These are phyloP conservation scores for Nyctereutes procyonoides DNA, from an alignment of 2,113 vertebrate species.

Conservation along the genomic window DNA sequence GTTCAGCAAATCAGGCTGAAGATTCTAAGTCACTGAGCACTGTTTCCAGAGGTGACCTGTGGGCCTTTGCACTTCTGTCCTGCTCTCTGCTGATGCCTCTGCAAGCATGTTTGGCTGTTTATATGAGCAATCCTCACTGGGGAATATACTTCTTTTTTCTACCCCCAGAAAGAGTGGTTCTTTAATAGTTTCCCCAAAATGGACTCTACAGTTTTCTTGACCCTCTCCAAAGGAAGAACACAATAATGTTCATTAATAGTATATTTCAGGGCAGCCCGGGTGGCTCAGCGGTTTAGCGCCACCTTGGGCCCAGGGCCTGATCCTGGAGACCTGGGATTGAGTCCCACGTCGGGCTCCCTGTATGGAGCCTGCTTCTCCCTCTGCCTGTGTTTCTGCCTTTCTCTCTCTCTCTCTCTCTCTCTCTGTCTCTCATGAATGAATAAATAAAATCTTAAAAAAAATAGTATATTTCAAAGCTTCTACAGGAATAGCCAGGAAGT, in stretches of 20 bases:
- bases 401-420: too few species aligned
- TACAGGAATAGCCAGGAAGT: not conserved
- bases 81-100: not conserved
- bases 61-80: not conserved
- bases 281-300: too few species aligned
- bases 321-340: too few species aligned
- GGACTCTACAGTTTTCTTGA: slow-evolving; percentile 1
- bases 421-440: too few species aligned
- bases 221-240: not conserved
- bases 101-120: not conserved
- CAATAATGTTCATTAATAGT: not conserved
- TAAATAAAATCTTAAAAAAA: too few species aligned
- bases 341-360: too few species aligned
- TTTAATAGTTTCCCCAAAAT: not conserved
- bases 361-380: too few species aligned
- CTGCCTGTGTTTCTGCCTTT: too few species aligned
- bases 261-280: not conserved
- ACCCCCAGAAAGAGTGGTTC: not conserved
- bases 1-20: not conserved
- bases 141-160: not conserved
- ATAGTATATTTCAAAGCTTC: slow-evolving; percentile 1
- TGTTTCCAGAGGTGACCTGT: not conserved
- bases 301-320: too few species aligned
- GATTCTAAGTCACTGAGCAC: not conserved
- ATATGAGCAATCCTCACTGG: not conserved